Percentiles rank a stretch among this genome's conserved stretches.
Conservation (phyloP, 2,888 invertebrate genomes). For the Anthrax anthrax region DNA sequence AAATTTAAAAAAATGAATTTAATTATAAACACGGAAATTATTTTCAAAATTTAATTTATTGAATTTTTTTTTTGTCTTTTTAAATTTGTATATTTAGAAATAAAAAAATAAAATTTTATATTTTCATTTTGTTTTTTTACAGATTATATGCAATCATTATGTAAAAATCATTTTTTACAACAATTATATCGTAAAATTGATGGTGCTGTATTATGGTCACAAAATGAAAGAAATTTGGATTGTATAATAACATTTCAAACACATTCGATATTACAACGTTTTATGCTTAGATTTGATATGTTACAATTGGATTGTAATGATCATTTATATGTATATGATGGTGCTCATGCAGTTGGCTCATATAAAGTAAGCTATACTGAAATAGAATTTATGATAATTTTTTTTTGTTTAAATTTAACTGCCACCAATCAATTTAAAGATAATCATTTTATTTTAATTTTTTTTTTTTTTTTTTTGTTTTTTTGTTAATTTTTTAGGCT, state of each 20-base stretch:
- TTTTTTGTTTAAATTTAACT: neutral
- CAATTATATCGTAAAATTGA: slow-evolving; percentile 82
- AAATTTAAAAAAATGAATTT: too few species aligned
- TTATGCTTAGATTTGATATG: slow-evolving; percentile 86
- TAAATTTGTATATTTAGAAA: too few species aligned
- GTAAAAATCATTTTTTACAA: slow-evolving; percentile 80
- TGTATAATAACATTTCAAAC: slow-evolving; percentile 91
- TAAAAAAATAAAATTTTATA: too few species aligned
- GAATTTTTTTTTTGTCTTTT: too few species aligned
- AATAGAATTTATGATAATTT: neutral
- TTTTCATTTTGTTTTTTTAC: slow-evolving; percentile 28
- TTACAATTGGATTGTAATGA: slow-evolving; percentile 88
- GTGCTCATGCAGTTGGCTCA: slow-evolving; percentile 75
- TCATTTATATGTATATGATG: slow-evolving; percentile 84
- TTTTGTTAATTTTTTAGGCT: slow-evolving; percentile 40
- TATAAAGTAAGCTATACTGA: slow-evolving; percentile 55
- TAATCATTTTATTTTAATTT: neutral
- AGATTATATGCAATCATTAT: slow-evolving; percentile 82
- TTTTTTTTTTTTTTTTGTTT: neutral
- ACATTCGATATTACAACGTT: slow-evolving; percentile 82
- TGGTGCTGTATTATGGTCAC: slow-evolving; percentile 78
- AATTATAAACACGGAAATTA: too few species aligned
- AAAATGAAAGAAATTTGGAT: slow-evolving; percentile 80
- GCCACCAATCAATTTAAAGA: too few species aligned
- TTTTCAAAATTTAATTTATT: too few species aligned